phyloP scores from a whole-genome alignment of 2,797 vertebrate species.

The Manis pentadactyla region DNA sequence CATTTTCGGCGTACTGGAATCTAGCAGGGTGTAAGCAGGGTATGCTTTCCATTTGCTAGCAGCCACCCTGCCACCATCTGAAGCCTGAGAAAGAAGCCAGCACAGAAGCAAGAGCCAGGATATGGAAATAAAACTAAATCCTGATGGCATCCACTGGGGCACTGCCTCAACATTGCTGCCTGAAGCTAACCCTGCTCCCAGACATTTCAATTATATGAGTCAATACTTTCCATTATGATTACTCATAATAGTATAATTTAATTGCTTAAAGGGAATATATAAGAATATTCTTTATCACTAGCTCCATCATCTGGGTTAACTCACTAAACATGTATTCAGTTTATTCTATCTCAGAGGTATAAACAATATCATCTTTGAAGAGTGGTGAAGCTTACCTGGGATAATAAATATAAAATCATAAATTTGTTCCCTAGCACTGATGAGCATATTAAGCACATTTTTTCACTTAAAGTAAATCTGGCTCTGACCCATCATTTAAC shows the following conservation, averaged over 20 bases:
- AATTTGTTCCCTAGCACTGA: background rate
- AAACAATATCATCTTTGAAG: background rate
- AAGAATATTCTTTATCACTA: background rate
- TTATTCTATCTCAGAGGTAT: background rate
- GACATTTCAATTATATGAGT: background rate
- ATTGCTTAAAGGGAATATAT: too few species aligned
- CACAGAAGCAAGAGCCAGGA: background rate
- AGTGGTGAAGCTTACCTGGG: background rate
- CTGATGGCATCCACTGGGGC: background rate
- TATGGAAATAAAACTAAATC: background rate
- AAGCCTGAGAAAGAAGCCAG: background rate
- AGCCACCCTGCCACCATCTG: background rate
- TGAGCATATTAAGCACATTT: background rate
- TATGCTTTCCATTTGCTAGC: background rate
- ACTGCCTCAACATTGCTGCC: background rate
- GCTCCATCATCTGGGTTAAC: background rate
- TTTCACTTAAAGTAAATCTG: conserved; percentile 38
- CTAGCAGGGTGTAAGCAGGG: background rate
- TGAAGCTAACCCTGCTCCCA: background rate
- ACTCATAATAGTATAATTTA: background rate
- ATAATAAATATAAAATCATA: conserved; percentile 35
- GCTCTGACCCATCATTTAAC: background rate
- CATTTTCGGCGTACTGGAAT: conserved; percentile 8
- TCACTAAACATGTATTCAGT: background rate
- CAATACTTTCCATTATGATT: background rate